Base-by-base conservation (phyloP, 2,797 vertebrate species). In the Anguilla obscura region DNA sequence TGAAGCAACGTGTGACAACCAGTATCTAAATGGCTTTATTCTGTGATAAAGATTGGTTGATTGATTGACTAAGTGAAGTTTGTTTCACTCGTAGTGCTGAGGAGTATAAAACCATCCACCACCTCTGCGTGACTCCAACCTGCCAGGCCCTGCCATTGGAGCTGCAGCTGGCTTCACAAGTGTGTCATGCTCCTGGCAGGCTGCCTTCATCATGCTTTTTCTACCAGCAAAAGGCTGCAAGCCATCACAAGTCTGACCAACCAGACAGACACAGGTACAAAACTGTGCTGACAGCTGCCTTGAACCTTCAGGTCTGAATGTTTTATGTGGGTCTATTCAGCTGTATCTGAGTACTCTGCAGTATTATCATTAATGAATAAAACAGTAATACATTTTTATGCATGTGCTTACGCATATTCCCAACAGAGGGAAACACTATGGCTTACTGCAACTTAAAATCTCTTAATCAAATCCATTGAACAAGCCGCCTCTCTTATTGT, bases 91-190 rank as follows among this genome's bases (percentile, higher is more conserved):
- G 71, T 90, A 96, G 94, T 91, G 76, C 84, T 88, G 88, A 90
- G 27, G 16, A 87, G 69, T 89, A 89, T 84, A 80, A 85, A 89
- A 87, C 86, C 18, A 90, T 93, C 90, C 94, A 96, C 88, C 87
- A 91, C 30, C 89, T 96, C 0, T 96, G 94, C 71, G 91, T 88
- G 21, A 86, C 87, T 84, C 88, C 89, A 79, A 93, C 94, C 16
- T 85, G 85, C 87, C 92, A 89, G 84, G 69, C 93, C 45, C 85
- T 97, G 76, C 95, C 95, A 56, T 0, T 88, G 85, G 89, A 92
- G 88, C 91, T 97, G 88, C 91, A 90, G 8, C 84, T 95, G 88
- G 93, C 93, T 89, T 96, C 96, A 74, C 93, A 93, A 86, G 85
- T 95, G 30, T 93, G 86, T 88, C 94, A 95, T 88, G 93, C 95